phyloP scores from a whole-genome alignment of 2,888 invertebrate genomes.

The Drosophila rellima region DNA sequence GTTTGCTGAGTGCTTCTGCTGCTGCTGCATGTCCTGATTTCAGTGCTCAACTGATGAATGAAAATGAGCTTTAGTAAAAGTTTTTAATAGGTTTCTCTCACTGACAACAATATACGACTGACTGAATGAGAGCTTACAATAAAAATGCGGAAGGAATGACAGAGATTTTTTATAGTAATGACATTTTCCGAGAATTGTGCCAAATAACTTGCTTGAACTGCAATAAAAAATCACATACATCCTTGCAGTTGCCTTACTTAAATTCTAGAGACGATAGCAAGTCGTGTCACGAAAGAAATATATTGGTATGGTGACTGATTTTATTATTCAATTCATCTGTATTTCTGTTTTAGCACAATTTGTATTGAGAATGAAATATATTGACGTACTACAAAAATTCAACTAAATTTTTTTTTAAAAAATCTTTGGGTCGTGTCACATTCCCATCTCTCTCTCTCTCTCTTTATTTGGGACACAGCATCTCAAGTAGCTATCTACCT shows the following conservation, averaged over 20 bases:
- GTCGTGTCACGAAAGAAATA: background rate
- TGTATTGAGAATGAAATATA: too few species aligned
- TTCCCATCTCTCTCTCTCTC: background rate
- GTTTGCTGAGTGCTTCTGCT: constrained; percentile 23
- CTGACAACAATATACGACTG: constrained; percentile 13
- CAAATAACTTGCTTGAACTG: constrained; percentile 26
- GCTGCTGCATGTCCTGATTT: constrained; percentile 44
- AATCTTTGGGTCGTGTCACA: constrained; percentile 1
- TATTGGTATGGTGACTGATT: background rate
- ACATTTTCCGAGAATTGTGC: constrained; percentile 20
- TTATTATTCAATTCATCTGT: too few species aligned
- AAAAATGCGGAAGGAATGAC: constrained; percentile 13
- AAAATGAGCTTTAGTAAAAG: constrained; percentile 40
- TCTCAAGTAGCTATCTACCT: constrained; percentile 16
- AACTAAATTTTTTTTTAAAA: background rate
- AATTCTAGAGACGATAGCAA: background rate
- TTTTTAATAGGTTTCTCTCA: constrained; percentile 37
- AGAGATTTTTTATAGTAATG: constrained; percentile 37
- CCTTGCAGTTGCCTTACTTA: constrained; percentile 11
- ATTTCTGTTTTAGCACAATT: too few species aligned
- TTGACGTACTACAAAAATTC: background rate
- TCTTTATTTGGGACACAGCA: constrained; percentile 10
- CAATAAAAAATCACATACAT: constrained; percentile 26
- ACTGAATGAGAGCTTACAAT: constrained; percentile 18
- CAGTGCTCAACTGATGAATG: constrained; percentile 33